A percentile compares a stretch with the other conserved stretches of the same genome.
Conservation (phyloP, 2,888 invertebrate genomes). For the Horisme vitalbata region DNA sequence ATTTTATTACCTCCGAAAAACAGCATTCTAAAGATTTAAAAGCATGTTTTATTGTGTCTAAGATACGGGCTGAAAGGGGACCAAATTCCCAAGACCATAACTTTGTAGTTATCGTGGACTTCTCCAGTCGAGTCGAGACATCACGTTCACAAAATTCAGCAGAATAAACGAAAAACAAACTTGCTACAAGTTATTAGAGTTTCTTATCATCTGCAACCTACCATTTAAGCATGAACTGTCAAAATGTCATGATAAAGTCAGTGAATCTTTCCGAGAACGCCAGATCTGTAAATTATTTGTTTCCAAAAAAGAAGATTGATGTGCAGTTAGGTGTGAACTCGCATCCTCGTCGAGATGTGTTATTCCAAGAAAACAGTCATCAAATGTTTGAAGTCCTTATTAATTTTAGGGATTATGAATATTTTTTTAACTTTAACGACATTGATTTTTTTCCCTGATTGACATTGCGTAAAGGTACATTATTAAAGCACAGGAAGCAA, state of each 20-base stretch:
- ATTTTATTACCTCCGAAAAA: conserved; percentile 54
- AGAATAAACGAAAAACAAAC: conserved; percentile 28
- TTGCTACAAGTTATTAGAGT: conserved; percentile 16
- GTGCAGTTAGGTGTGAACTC: conserved; percentile 63
- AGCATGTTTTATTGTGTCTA: conserved; percentile 57
- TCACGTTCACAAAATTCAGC: conserved; percentile 47
- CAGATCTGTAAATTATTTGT: conserved; percentile 52
- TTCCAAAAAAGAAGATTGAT: conserved; percentile 63
- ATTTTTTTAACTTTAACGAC: no score
- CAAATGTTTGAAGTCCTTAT: conserved; percentile 7
- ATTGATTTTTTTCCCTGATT: no score
- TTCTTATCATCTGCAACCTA: conserved; percentile 5
- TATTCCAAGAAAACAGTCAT: conserved; percentile 44
- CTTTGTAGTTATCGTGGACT: conserved; percentile 55
- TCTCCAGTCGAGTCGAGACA: conserved; percentile 45
- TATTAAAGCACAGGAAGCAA: no score
- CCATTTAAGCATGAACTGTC: conserved; percentile 40
- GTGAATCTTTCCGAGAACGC: conserved; percentile 57
- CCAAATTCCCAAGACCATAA: conserved; percentile 68
- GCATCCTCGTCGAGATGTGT: conserved; percentile 38
- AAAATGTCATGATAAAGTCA: conserved; percentile 37
- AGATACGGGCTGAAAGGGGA: conserved; percentile 48
- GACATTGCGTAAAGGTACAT: no score
- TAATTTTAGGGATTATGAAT: not conserved
- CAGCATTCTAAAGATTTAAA: conserved; percentile 49